A percentile compares a stretch with the other conserved stretches of the same genome.
These are phyloP conservation scores for Bradysia coprophila DNA, from an alignment of 1,140 invertebrate species.

Conservation along the genomic window DNA sequence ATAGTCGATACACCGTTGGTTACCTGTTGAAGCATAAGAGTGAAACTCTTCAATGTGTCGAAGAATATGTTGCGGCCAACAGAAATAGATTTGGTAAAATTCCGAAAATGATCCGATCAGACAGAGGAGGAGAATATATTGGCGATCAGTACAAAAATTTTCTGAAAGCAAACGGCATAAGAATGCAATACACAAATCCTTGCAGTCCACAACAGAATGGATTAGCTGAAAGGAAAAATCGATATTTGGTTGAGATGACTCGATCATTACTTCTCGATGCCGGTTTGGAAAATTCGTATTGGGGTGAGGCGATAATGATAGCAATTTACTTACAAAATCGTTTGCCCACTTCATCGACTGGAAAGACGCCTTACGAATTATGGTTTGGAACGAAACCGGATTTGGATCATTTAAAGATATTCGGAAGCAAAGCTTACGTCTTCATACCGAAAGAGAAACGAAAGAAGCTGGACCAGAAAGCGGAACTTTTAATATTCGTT, in stretches of 20 bases:
- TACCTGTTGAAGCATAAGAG: no score
- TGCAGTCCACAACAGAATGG: slow-evolving; percentile 25
- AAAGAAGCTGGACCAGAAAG: neutral
- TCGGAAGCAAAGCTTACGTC: neutral
- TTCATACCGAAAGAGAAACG: neutral
- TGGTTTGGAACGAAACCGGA: neutral
- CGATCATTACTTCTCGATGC: slow-evolving; percentile 12
- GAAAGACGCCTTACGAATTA: neutral
- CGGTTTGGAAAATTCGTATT: slow-evolving; percentile 14
- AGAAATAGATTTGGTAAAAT: no score
- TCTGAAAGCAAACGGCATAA: no score
- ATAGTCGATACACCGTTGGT: no score
- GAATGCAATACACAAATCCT: slow-evolving; percentile 10
- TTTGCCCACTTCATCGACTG: neutral
- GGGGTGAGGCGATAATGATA: slow-evolving; percentile 25
- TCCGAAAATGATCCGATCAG: no score
- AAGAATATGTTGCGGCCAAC: no score
- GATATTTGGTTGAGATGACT: slow-evolving; percentile 15
- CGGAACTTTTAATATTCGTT: neutral
- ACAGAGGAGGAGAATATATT: no score
- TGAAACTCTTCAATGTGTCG: no score
- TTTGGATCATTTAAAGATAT: neutral
- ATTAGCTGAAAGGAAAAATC: slow-evolving; percentile 15
- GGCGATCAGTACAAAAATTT: no score
- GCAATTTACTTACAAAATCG: slow-evolving; percentile 8